Base-by-base conservation (phyloP, 1,140 invertebrate species). In the Drosophila neocordata region DNA sequence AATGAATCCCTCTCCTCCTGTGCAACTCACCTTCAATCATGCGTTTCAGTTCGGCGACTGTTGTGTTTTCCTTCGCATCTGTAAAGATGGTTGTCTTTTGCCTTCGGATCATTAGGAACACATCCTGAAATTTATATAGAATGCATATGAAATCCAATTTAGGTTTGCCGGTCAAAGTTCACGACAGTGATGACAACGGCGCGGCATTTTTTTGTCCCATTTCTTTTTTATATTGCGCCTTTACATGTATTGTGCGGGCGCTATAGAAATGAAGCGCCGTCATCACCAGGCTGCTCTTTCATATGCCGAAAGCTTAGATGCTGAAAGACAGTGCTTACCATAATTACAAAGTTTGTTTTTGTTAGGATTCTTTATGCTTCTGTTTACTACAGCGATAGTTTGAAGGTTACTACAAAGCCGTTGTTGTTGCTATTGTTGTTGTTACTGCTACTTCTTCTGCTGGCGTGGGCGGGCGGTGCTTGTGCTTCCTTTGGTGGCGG, bases 21-120 rank as follows among this genome's bases (percentile, higher is more conserved):
- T 48, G 8, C 31, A 35, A 61, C 79, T 77, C 68, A 96, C 98
- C 98, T 95, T 98, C 97, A 84, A 99, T 97, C 92, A 99, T 99
- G 93, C 96, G 96, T 93, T 99, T 99, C 48, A 99, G 93, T 93
- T 99, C 98, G 73, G 95, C 92, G 68, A 99, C 97, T 61, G 97
- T 95, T 35, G 97, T 98, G 56, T 96, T 97, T 91, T 99, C 98
- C 92, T 99, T 99, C 5, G 97, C 97, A 94, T 99, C 98, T n/a
- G 98, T 97, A 92, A 99, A 99, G 92, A 99, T 98, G 57, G 98
- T 99, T 78, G 96, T 95, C 93, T 99, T 99, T 93, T 98, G 98
- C 91, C 98, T 94, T 92, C 98, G 95, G 80, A 99, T 97, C 97
- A 99, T 99, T 80, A 99, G 93, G 95, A 99, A 99, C 78, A 99